Evolutionary conservation across 2,888 invertebrate genomes (phyloP), one percentile per base, ranked within the genome.

Genomic region (Pollenia labialis): DNA sequence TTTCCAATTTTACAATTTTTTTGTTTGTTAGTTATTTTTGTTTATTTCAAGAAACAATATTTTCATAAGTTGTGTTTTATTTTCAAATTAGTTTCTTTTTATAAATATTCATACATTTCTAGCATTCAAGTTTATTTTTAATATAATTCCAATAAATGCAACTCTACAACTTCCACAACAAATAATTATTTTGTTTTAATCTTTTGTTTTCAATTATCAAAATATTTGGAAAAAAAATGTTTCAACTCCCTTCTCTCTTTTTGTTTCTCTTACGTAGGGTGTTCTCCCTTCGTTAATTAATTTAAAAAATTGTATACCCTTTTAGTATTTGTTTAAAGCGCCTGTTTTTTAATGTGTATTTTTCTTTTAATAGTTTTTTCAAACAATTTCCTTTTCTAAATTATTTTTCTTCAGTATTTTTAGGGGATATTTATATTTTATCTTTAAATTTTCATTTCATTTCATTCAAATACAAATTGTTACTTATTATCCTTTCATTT

Each of bases 381-480:
- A 80, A 77, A 76, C 62, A 64, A 74, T 62, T 76, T 77, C 23
- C 23, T 46, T 46, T 68, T 69, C 8, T 12, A 42, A 46, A 74
- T 81, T 40, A 69, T 74, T n/a, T 52, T 71, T 75, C 50, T 75
- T 75, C 66, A 84, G 32, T 64, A 50, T 84, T 76, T 48, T 74
- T 18, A 50, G 62, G 64, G 66, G 71, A 54, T 75, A 82, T 81
- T 64, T 68, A 56, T 86, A 76, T 60, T 85, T 68, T 71, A 64
- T 40, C 44, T 76, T 72, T 16, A 56, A 23, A 69, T 71, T 83
- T 83, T 83, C 64, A 82, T 84, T 88, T 87, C 86, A 89, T 85
- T 88, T 89, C 90, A 69, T 66, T 85, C 89, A 89, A 87, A 90
- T 89, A 90, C 88, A 88, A 75, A 89, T 90, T 89, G 88, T 90